Evolutionary conservation across 2,888 invertebrate species (phyloP).

Genomic region (Steinernema hermaphroditum): DNA sequence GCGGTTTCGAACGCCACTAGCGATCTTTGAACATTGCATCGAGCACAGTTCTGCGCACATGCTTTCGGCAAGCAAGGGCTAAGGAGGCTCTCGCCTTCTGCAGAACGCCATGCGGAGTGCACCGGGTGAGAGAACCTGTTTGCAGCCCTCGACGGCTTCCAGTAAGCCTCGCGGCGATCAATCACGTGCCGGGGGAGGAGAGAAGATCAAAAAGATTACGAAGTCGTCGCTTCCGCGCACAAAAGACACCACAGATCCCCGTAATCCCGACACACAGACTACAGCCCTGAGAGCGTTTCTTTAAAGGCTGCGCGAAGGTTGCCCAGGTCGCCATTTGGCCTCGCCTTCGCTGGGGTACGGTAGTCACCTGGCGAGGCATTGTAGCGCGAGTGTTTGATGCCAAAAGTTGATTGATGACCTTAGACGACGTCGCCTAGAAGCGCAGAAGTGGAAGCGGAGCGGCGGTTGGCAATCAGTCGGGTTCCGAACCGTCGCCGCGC

Average conservation of each 20-base stretch:
- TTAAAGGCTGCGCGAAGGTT: not conserved
- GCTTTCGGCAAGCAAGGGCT: not conserved
- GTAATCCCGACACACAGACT: conserved; percentile 21
- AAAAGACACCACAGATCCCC: conserved; percentile 23
- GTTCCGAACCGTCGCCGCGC: not conserved
- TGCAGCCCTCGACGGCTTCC: not conserved
- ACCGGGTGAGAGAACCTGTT: not conserved
- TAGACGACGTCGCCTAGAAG: conserved; percentile 21
- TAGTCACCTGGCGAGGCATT: not conserved
- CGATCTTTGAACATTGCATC: conserved; percentile 14
- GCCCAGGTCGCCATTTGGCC: not conserved
- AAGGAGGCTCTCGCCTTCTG: not conserved
- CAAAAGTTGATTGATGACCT: conserved; percentile 21
- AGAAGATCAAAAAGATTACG: conserved; percentile 29
- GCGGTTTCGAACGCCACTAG: not conserved
- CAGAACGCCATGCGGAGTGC: conserved; percentile 12
- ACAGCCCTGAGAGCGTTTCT: not conserved
- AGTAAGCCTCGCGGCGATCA: conserved; percentile 14
- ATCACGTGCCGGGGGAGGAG: conserved; percentile 14
- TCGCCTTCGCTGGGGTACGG: not conserved
- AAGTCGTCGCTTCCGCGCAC: not conserved
- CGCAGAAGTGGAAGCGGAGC: not conserved
- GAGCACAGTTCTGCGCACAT: not conserved
- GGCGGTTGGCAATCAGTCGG: not conserved
- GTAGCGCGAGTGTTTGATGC: not conserved